Base-by-base conservation (phyloP, 2,113 vertebrate species). In the Sylvietta virens region DNA sequence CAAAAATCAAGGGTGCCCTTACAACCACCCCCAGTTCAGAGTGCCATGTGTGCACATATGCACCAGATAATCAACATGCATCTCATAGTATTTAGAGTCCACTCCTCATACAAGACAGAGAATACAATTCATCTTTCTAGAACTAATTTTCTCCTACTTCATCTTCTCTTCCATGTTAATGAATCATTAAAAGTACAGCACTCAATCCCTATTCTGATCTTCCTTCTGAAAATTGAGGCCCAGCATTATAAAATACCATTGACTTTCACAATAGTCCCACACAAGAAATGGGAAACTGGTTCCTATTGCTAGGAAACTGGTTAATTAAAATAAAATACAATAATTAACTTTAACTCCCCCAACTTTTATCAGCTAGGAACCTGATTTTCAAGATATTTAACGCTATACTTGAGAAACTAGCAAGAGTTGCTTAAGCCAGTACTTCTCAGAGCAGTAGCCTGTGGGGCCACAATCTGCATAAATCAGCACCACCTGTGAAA, bases 21-120 rank as follows among this genome's bases (percentile, higher is more conserved):
- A 31, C 9, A 86, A 40, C 23, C 50, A 58, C 4, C 31, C 4
- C 6, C 27, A 39, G 30, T 18, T 61, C 7, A 22, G 48, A 57
- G 71, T 2, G 22, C 45, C 28, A 28, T 0, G 2, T 4, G 21
- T 40, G 58, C 56, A 13, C 9, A 3, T 0, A 9, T 1, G 6
- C 21, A 26, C 13, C 6, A 26, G 17, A 40, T 10, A 69, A 79
- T 18, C 48, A 48, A 44, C 3, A 3, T 0, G 3, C 3, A 27
- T 11, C 42, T 44, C 33, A 11, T 1, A 3, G 11, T 15, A 10
- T 3, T 14, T 1, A 30, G 26, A 47, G 10, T 5, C n/a, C 1
- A 1, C 15, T 15, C 28, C 5, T 67, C 44, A 21, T 1, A 37
- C 23, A 22, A 45, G 9, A 40, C 47, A 1, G 5, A 67, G n/a